Base-by-base conservation (phyloP, 2,797 vertebrate species). In the Diplodus sargus region DNA sequence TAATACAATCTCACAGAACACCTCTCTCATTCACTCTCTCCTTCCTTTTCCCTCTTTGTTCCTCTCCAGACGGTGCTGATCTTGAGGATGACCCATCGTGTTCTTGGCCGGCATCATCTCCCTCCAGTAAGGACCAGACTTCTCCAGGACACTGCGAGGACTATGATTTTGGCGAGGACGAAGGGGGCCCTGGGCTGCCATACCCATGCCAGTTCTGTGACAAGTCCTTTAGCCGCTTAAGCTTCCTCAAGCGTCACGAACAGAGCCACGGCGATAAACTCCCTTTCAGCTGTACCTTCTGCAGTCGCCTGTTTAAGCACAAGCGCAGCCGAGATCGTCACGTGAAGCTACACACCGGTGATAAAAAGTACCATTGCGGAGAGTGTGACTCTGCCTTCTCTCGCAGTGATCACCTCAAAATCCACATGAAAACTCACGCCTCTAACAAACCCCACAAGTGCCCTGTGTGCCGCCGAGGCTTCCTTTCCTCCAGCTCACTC, bases 381-480 rank as follows among this genome's bases (percentile, higher is more conserved):
- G 98, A 99, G 81, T 99, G 98, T 59, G 97, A 99, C 47, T 98
- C 98, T 0, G 97, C 98, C 0, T 99, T 99, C 93, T 99, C 98
- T 22, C 96, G 98, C 87, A 99, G 98, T 0, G 98, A 99, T 92
- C 98, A 99, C 90, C 96, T 99, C 72, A 99, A 99, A 95, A 99
- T 99, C 92, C 98, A 99, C 94, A 96, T 99, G 95, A 99, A 99
- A 96, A 99, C 98, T 71, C 98, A 99, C 95, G 97, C 97, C 0
- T 97, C 98, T 92, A 97, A 97, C 96, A 99, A 99, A 96, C 98
- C 98, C 94, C 98, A 99, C 93, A 99, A 98, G 94, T 99, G 98
- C 96, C 97, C 97, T 81, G 97, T 99, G 95, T 99, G 98, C 92
- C 97, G 97, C 20, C 95, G 98, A 66, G 98, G 98, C 53, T 99